Conservation (phyloP, 2,888 invertebrate genomes). For the Athetis lepigone region DNA sequence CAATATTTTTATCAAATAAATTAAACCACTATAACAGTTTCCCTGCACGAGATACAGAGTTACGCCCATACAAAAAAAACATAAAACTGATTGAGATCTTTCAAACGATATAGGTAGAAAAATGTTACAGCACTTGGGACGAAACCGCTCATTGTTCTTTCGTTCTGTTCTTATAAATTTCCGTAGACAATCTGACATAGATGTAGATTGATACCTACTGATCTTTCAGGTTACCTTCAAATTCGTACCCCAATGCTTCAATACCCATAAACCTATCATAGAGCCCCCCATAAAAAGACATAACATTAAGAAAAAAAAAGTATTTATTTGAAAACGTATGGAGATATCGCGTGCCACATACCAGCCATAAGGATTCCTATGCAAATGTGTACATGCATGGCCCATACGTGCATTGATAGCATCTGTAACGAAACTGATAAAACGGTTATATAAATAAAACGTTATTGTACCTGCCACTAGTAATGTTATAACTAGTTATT, state of each 20-base stretch:
- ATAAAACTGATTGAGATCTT: too few relatives aligned
- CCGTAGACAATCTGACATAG: background rate
- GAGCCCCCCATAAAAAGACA: conserved; percentile 41
- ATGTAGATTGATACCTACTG: background rate
- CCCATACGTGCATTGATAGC: conserved; percentile 56
- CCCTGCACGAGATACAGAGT: too few relatives aligned
- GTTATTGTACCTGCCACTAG: conserved; percentile 5
- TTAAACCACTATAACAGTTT: too few relatives aligned
- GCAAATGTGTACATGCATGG: conserved; percentile 56
- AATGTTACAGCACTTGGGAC: too few relatives aligned
- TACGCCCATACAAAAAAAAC: too few relatives aligned
- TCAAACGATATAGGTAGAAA: too few relatives aligned
- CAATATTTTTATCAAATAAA: too few relatives aligned
- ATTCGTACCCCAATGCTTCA: conserved; percentile 4
- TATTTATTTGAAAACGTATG: conserved; percentile 53
- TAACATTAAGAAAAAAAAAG: conserved; percentile 51
- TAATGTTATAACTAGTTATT: conserved; percentile 3
- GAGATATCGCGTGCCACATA: conserved; percentile 65
- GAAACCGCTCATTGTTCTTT: too few relatives aligned
- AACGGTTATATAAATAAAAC: conserved; percentile 42
- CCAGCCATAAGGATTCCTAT: conserved; percentile 59
- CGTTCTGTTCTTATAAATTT: too few relatives aligned
- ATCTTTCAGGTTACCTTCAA: background rate
- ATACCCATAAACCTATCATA: conserved; percentile 42
- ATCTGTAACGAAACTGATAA: conserved; percentile 43